These are phyloP conservation scores for Parotocinclus haroldoi DNA, from an alignment of 2,797 vertebrate genomes.

Conservation along the genomic window DNA sequence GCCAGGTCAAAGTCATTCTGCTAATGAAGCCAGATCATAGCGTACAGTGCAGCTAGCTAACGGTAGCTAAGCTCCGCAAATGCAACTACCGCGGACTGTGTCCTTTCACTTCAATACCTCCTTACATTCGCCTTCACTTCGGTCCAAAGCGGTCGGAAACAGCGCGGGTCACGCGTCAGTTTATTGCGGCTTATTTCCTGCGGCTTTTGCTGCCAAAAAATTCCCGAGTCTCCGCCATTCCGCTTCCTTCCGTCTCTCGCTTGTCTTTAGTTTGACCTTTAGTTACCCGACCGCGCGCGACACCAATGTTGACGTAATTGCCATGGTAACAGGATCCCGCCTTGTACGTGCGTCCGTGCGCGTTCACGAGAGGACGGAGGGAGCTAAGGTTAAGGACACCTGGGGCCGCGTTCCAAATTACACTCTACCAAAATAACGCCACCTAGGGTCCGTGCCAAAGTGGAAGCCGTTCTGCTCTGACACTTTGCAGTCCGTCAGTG, in stretches of 20 bases:
- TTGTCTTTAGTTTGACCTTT: constrained; percentile 65
- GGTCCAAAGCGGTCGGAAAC: constrained; percentile 23
- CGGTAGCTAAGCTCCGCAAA: constrained; percentile 39
- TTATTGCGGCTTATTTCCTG: constrained; percentile 32
- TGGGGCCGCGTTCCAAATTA: constrained; percentile 26
- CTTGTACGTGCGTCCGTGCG: constrained; percentile 42
- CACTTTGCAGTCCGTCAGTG: not conserved
- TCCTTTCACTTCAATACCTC: constrained; percentile 43
- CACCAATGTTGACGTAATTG: constrained; percentile 63
- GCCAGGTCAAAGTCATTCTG: constrained; percentile 33
- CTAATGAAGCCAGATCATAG: constrained; percentile 14
- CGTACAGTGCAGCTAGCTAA: constrained; percentile 44
- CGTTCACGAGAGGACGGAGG: constrained; percentile 43
- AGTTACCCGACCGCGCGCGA: constrained; percentile 64
- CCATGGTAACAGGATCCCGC: constrained; percentile 60
- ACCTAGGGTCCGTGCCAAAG: not conserved
- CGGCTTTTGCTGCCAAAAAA: constrained; percentile 37
- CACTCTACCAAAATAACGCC: not conserved
- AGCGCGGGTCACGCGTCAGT: constrained; percentile 23
- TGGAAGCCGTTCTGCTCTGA: not conserved
- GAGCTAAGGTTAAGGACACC: constrained; percentile 28
- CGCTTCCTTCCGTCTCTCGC: constrained; percentile 57
- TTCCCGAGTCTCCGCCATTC: constrained; percentile 53
- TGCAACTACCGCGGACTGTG: constrained; percentile 27
- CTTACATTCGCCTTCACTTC: constrained; percentile 23